These are phyloP conservation scores for Cynopterus brachyotis DNA, from an alignment of 2,113 vertebrate genomes.

Conservation along the genomic window DNA sequence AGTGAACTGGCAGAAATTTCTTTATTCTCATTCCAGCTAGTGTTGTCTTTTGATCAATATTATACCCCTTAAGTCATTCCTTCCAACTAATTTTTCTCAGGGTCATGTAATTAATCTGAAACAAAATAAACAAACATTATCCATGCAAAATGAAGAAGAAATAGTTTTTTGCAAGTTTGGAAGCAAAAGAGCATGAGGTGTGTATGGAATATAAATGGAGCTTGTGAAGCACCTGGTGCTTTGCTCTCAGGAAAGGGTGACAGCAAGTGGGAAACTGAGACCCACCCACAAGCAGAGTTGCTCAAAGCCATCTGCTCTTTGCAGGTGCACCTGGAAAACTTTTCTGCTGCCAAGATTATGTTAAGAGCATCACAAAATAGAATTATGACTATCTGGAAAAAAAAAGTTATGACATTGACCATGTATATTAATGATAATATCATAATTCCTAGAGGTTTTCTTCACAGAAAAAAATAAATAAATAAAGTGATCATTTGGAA, in stretches of 20 bases:
- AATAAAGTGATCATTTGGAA: constrained; percentile 11
- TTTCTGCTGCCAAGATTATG: constrained; percentile 50
- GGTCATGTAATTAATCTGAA: neutral
- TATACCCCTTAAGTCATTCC: neutral
- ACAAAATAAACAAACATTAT: neutral
- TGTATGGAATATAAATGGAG: neutral
- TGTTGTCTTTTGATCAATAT: neutral
- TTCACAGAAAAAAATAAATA: constrained; percentile 29
- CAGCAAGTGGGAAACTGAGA: neutral
- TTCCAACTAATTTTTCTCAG: neutral
- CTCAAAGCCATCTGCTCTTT: constrained; percentile 53
- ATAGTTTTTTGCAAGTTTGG: neutral
- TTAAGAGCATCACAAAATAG: constrained; percentile 37
- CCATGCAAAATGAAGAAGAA: neutral
- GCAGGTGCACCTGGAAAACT: constrained; percentile 54
- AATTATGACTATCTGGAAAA: neutral
- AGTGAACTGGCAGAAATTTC: neutral
- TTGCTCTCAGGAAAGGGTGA: neutral
- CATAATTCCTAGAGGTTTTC: neutral
- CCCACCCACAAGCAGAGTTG: neutral
- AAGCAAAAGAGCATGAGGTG: neutral
- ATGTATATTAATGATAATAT: neutral
- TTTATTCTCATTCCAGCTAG: neutral
- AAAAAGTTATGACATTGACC: neutral
- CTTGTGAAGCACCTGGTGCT: constrained; percentile 32